Evolutionary conservation across 2,797 vertebrate species (phyloP).

Genomic region (Sebastes diaconus): DNA sequence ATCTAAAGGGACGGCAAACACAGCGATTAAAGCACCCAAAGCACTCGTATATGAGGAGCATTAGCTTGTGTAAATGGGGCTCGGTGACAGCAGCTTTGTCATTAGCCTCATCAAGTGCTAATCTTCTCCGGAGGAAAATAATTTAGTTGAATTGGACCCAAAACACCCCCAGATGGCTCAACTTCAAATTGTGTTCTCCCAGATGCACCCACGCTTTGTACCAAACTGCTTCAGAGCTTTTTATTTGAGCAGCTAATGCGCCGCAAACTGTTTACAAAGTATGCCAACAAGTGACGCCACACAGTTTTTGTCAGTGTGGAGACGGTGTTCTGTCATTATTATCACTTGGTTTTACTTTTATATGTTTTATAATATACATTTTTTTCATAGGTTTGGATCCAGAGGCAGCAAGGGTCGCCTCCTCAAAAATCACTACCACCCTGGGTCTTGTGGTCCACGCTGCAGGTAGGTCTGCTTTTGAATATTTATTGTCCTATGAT

Average conservation of each 20-base stretch:
- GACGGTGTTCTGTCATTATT: not conserved
- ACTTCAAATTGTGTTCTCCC: not conserved
- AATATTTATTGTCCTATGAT: not conserved
- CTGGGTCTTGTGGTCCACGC: conserved; percentile 97
- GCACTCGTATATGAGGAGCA: not conserved
- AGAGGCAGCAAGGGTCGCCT: conserved; percentile 88
- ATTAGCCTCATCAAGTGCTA: not conserved
- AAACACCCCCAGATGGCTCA: not conserved
- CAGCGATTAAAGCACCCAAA: not conserved
- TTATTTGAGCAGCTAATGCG: not conserved
- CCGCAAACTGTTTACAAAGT: not conserved
- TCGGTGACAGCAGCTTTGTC: not conserved
- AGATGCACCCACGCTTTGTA: not conserved
- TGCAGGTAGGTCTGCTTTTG: conserved; percentile 83
- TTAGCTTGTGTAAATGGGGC: not conserved
- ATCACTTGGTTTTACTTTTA: not conserved
- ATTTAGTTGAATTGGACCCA: not conserved
- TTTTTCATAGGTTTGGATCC: conserved; percentile 84
- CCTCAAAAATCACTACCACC: conserved; percentile 97
- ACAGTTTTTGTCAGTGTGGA: not conserved
- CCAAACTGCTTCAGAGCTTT: not conserved
- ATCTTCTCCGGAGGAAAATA: not conserved
- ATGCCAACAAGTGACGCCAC: not conserved
- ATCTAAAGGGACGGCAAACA: not conserved
- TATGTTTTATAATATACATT: not conserved